Percentiles rank a stretch among this genome's conserved stretches.
phyloP scores from a whole-genome alignment of 2,113 vertebrate species.

The Hypocryptadius cinnamomeus region DNA sequence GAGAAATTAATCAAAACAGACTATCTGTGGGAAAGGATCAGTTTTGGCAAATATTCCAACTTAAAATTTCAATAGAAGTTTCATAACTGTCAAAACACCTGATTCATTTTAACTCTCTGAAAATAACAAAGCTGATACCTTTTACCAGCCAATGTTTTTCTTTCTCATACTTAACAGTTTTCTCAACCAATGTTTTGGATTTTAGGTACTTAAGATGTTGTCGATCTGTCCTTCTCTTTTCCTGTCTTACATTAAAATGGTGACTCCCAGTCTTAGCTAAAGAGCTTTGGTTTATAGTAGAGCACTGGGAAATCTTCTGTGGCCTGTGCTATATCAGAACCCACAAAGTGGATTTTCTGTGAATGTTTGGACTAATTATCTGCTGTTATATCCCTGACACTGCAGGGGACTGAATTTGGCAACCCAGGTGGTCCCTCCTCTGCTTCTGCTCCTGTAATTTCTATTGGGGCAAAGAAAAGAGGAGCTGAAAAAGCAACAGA shows the following conservation, averaged over 20 bases:
- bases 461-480: not conserved
- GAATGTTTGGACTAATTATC: conserved; percentile 57
- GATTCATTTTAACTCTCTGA: conserved; percentile 14
- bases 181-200: not conserved
- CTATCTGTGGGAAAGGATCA: conserved; percentile 53
- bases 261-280: not conserved
- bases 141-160: conserved; percentile 19
- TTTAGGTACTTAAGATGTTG: conserved; percentile 36
- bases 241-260: conserved; percentile 22
- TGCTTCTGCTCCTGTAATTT: conserved; percentile 32
- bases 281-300: conserved; percentile 14
- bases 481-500: not conserved
- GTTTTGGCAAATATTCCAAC: conserved; percentile 13
- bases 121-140: conserved; percentile 38
- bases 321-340: conserved; percentile 30
- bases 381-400: conserved; percentile 32
- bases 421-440: conserved; percentile 55
- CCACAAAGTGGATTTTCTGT: conserved; percentile 23
- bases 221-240: not conserved
- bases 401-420: conserved; percentile 31
- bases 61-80: conserved; percentile 29
- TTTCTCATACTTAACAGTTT: conserved; percentile 27
- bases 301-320: conserved; percentile 29
- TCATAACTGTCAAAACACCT: conserved; percentile 45
- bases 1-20: conserved; percentile 52